These are phyloP conservation scores for Perca flavescens DNA, from an alignment of 2,113 vertebrate species.

Conservation along the genomic window DNA sequence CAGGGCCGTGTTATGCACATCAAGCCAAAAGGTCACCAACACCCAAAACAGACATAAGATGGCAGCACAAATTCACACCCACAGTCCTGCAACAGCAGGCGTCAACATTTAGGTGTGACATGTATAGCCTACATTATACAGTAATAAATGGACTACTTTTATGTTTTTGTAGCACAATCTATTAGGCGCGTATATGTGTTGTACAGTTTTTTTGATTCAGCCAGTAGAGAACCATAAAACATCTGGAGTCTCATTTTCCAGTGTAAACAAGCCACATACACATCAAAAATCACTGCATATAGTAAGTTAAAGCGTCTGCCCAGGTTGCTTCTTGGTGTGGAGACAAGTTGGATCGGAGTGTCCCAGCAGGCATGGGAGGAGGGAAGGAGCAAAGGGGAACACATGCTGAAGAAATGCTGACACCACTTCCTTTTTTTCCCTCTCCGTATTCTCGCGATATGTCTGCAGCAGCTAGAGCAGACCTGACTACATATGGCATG, in stretches of 20 bases:
- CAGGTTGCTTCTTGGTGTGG: not conserved
- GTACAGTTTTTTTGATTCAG: too few relatives aligned
- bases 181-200: too few relatives aligned
- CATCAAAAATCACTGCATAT: not conserved
- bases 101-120: not conserved
- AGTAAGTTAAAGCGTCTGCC: not conserved
- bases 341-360: conserved; percentile 28
- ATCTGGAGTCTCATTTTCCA: too few relatives aligned
- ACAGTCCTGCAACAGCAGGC: not conserved
- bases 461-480: conserved; percentile 15
- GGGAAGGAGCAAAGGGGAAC: conserved; percentile 42
- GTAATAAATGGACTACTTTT: too few relatives aligned
- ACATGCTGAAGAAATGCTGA: conserved; percentile 72
- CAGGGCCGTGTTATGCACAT: conserved; percentile 12
- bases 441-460: conserved; percentile 45
- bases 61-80: not conserved
- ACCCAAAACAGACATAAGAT: conserved; percentile 9
- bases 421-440: conserved; percentile 30
- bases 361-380: conserved; percentile 38
- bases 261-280: too few relatives aligned
- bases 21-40: conserved; percentile 44
- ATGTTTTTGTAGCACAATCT: too few relatives aligned
- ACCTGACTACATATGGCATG: conserved; percentile 79
- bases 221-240: too few relatives aligned
- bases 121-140: too few relatives aligned